Base-by-base conservation (phyloP, 30 jellyfish, hydroid and myxozoan species). In the Cassiopea xamachana region DNA sequence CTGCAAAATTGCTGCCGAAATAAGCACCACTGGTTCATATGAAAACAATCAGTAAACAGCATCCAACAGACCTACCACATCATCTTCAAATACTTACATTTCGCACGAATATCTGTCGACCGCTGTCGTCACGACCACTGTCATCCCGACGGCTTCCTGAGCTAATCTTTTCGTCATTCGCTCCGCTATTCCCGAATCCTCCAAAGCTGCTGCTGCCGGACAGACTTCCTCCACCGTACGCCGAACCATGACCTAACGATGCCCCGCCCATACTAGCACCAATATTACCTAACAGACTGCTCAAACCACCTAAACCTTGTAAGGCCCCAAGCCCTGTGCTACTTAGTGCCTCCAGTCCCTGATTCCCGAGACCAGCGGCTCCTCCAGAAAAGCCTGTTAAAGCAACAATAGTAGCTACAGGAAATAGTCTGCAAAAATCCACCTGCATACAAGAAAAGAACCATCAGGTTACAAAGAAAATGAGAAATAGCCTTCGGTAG, bases 31-130 rank as follows among this genome's bases (percentile, higher is more conserved):
- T 51, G 64, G 64, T 4, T 77, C 18, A 3, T 5, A 46, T 64
- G 77, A 47, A 51, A 15, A 39, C 75, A 76, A n/a, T 5, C 82
- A 18, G 46, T 39, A 16, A 44, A 86, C 88, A 64, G 75, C 75
- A 74, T 74, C 86, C 49, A 69, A 43, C 69, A 85, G 18, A 81
- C 82, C 55, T 15, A 46, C 73, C 90, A 64, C 74, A 43, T 16
- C 91, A 60, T 48, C 91, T 69, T 17, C 82, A 18, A 47, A 83
- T 95, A 95, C 99, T 95, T 95, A 95, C 99, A 76, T 95, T 95
- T 79, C 99, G 92, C 2, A 95, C 97, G 91, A 95, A 95, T 55
- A 95, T 98, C 88, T 92, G 96, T 80, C 88, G 78, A 77, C 91
- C 94, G 48, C 92, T 83, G 84, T 76, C 89, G 61, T 87, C 94